Evolutionary conservation across 2,797 vertebrate genomes (phyloP), one percentile per base, ranked within the genome.

Genomic region (Rhyacichthys aspro): DNA sequence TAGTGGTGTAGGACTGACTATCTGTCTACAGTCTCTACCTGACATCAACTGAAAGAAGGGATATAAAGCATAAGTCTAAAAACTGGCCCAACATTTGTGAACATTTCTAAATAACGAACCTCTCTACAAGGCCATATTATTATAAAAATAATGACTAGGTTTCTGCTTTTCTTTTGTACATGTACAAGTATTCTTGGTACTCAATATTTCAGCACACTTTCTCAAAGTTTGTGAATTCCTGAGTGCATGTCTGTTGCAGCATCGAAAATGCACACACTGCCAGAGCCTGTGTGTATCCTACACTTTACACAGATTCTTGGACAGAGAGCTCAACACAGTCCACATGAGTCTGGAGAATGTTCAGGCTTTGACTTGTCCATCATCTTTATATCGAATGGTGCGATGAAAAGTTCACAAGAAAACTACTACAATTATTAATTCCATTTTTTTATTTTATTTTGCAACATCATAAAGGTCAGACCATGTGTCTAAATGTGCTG

Each of bases 51-150:
- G 23, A 28, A 4, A 28, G 23, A 28, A 28, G 23, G 1, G 7
- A 28, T 28, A 28, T 6, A 28, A 28, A 28, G 23, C 23, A 5
- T 5, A 28, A 28, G 23, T 65, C 56, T 34, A 47, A 44, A 28
- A 1, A 39, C 17, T 52, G n/a, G n/a, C n/a, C n/a, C n/a, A n/a
- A n/a, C n/a, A n/a, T 60, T 64, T 18, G 45, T 17, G 41, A 36
- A 54, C 45, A 55, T 37, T 55, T 48, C 57, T 46, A 7, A 55
- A 69, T 64, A 42, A 64, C 54, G 56, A 73, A 57, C 41, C 44
- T 59, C 49, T 52, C 43, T 61, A 54, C 19, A 41, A 52, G 61
- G 41, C 52, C 55, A 55, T 52, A 43, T 34, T 67, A 59, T 42
- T 28, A 6, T 28, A 28, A 28, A 28, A 28, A n/a, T n/a, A 28